Percentiles rank a stretch among this genome's conserved stretches.
Conservation (phyloP, 2,113 vertebrate genomes). For the Zosterops lateralis region DNA sequence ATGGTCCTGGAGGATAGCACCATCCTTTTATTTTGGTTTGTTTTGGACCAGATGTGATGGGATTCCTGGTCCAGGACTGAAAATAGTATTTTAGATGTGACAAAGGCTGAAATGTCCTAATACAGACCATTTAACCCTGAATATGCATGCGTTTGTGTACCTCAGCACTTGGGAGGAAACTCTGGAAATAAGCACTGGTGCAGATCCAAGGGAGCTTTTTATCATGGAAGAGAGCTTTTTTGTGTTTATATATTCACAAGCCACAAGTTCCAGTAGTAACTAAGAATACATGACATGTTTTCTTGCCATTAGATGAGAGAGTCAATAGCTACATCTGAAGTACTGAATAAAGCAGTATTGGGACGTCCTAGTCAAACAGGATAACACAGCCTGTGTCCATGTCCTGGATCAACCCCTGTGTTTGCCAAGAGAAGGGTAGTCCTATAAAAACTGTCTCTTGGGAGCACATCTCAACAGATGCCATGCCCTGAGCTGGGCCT, state of each 20-base stretch:
- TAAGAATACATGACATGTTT: background rate
- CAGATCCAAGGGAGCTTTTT: background rate
- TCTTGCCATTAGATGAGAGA: background rate
- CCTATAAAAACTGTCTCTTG: background rate
- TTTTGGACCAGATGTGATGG: background rate
- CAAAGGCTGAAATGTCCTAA: background rate
- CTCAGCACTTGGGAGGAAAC: background rate
- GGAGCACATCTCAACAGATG: background rate
- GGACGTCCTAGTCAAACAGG: background rate
- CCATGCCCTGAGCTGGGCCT: background rate
- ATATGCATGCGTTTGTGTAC: background rate
- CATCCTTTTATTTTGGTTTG: background rate
- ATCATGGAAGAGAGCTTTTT: background rate
- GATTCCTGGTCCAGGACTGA: background rate
- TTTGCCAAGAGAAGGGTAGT: background rate
- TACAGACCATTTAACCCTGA: background rate
- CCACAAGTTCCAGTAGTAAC: background rate
- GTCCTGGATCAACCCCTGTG: fast-evolving
- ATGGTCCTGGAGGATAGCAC: background rate
- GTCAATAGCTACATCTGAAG: background rate
- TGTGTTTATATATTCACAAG: background rate
- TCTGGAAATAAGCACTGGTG: background rate
- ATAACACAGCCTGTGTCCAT: background rate
- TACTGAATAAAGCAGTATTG: background rate
- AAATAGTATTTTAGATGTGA: background rate